These are phyloP conservation scores for Styela plicata DNA, from an alignment of 23 tunicate genomes.

Conservation along the genomic window DNA sequence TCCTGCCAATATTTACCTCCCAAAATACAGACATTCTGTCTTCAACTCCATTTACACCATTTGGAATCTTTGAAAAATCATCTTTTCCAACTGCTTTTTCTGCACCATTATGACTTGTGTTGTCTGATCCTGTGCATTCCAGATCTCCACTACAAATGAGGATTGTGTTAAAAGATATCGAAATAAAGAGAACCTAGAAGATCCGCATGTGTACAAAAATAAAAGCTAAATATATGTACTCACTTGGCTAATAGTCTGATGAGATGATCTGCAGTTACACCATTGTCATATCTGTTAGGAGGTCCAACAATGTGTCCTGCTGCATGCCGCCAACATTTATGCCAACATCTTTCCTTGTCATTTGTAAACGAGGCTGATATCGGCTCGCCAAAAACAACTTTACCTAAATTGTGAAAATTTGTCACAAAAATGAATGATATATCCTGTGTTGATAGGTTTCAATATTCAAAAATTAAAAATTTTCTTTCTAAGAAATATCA, in stretches of 20 bases:
- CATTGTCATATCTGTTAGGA: conserved; percentile 20
- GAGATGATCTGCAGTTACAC: conserved; percentile 21
- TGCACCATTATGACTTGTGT: conserved; percentile 29
- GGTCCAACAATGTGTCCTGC: conserved; percentile 49
- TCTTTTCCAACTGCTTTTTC: conserved; percentile 66
- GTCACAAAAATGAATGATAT: no score
- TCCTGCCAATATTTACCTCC: conserved; percentile 45
- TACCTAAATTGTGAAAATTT: no score
- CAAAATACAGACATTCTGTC: conserved; percentile 97
- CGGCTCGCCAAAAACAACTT: conserved; percentile 42
- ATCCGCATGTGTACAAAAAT: neutral
- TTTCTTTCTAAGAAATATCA: no score
- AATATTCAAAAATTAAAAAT: no score
- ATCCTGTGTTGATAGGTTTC: no score
- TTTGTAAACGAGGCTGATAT: conserved; percentile 41
- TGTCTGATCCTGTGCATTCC: conserved; percentile 42
- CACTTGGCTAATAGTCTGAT: conserved; percentile 9
- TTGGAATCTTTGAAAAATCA: conserved; percentile 86
- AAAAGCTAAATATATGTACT: neutral
- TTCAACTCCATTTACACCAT: conserved; percentile 86
- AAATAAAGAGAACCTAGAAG: neutral
- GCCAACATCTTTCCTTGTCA: conserved; percentile 31
- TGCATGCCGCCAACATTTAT: conserved; percentile 47
- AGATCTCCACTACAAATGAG: conserved; percentile 44
- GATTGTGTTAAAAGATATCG: no score